Evolutionary conservation across 1,140 invertebrate species (phyloP), one percentile per base, ranked within the genome.

Genomic region (Helicoverpa zea): DNA sequence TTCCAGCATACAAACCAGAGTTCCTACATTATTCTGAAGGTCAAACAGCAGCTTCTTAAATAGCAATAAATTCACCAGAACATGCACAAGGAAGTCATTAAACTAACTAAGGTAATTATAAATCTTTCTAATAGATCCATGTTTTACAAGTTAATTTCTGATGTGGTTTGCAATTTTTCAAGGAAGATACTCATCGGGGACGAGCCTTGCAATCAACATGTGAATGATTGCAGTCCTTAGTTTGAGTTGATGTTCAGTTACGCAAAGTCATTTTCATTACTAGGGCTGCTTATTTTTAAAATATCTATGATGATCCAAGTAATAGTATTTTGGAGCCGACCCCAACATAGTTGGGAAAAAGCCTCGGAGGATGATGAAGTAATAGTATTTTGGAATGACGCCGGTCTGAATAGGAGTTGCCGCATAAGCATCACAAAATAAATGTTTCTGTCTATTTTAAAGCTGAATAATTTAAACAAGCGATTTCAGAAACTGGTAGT

Each of bases 121-220:
- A 47, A 47, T 49, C 63, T 47, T 29, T 4, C 47, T 70, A 52
- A 51, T 70, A 52, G 49, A 29, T 29, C 49, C 66, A 70, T 70
- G 66, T 70, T 70, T 70, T 66, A 66, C 63, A 70, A 70, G 66
- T 29, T 51, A 70, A 70, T 52, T 52, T 52, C 66, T 54, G 16
- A 14, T 70, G 23, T 23, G 52, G 35, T 49, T 52, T 30, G 29
- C 30, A 70, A 70, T 70, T 70, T 70, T 30, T 70, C 49, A 52
- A 70, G 49, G 51, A 70, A 70, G 66, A 52, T 54, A 52, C 18
- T 13, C 18, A 54, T 52, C 49, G 11, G 2, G 23, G 3, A 49
- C 54, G 49, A 9, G 51, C 49, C 49, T 51, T 29, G 47, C 52
- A 70, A 52, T 52, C 49, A 30, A 16, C 11, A 52, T 16, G 47